Conservation (phyloP, 2,113 vertebrate species). For the Pedetes capensis region DNA sequence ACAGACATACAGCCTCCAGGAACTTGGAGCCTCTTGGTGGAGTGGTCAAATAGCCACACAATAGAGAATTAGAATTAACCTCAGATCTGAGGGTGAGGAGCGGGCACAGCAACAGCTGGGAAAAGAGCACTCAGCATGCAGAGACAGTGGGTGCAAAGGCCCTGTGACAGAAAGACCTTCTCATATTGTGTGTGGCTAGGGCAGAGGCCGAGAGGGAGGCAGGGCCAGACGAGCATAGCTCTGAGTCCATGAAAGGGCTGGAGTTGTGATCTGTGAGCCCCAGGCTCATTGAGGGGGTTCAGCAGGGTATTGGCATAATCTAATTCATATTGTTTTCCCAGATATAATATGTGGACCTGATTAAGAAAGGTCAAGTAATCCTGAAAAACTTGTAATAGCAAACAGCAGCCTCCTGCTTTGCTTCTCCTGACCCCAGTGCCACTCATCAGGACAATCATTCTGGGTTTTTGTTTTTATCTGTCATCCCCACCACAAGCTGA, state of each 20-base stretch:
- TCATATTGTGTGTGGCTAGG: background rate
- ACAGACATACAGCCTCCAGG: fast-evolving
- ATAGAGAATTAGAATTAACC: fast-evolving
- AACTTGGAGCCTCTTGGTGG: background rate
- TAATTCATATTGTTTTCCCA: background rate
- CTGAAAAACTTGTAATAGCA: background rate
- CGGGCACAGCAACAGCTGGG: too few relatives aligned
- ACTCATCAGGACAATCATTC: too few relatives aligned
- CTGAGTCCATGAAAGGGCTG: fast-evolving
- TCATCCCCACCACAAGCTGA: background rate
- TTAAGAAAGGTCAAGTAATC: background rate
- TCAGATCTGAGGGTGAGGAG: too few relatives aligned
- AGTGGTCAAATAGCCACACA: background rate
- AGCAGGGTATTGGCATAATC: background rate
- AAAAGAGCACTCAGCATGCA: background rate
- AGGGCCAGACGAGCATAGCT: background rate
- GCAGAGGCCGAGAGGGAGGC: background rate
- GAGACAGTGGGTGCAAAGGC: background rate
- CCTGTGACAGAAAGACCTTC: background rate
- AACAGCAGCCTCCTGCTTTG: background rate
- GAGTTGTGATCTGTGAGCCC: background rate
- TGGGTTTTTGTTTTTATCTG: background rate
- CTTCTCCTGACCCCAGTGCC: fast-evolving
- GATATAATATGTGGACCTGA: fast-evolving
- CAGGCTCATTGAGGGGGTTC: fast-evolving